Evolutionary conservation across 2,888 invertebrate species (phyloP), one percentile per base, ranked within the genome.

Genomic region (Lamellibrachia columna): DNA sequence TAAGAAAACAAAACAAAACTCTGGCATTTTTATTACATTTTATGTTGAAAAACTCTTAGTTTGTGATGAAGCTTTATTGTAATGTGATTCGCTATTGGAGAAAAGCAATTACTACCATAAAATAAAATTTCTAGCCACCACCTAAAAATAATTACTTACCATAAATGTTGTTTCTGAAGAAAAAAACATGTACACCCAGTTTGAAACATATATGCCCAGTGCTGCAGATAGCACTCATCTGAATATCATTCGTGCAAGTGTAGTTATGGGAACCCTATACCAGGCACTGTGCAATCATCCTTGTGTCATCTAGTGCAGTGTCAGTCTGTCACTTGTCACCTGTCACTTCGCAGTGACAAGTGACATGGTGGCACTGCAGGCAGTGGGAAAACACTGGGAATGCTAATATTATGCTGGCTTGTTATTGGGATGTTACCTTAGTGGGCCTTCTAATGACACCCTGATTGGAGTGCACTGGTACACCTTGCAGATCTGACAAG

Each of bases 341-440:
- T 75, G n/a, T 75, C 75, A 75, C 75, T 75, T 75, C 22, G 75
- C 75, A 75, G n/a, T 75, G 75, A 75, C 75, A 75, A n/a, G 75
- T 75, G 75, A 75, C 22, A 75, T 6, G 75, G 75, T 75, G 75
- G 3, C 75, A 75, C 75, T 75, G 75, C 75, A 75, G 75, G 75
- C 75, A 22, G 75, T 75, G 22, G 75, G 22, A 4, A 75, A n/a
- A n/a, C 75, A 22, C 22, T 75, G 22, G 75, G 22, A 4, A n/a
- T 75, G 75, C 3, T 75, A 22, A n/a, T 75, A 22, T 75, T 75
- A 75, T 15, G n/a, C 75, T 75, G 22, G 75, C 22, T 15, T 75
- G 22, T 75, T 15, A 75, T 75, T 75, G 15, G 3, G 75, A 22
- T 75, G 75, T 75, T 75, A 75, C 75, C 75, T 75, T 15, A n/a